phyloP scores from a whole-genome alignment of 2,113 vertebrate genomes.

The Corythornis cristatus region DNA sequence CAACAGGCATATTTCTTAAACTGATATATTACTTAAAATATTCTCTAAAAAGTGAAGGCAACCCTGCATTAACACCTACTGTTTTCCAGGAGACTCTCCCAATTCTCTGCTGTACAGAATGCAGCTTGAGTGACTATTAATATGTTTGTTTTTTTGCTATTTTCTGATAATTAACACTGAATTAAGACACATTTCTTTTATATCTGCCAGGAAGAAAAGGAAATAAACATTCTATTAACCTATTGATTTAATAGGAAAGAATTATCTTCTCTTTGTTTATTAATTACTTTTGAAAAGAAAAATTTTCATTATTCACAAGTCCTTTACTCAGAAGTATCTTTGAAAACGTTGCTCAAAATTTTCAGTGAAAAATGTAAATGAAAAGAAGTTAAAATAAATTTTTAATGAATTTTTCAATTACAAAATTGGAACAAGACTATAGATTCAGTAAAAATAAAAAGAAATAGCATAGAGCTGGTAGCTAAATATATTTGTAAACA shows the following conservation, averaged over 20 bases:
- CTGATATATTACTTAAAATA: not conserved
- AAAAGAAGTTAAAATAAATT: not conserved
- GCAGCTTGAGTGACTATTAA: not conserved
- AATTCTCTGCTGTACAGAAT: not conserved
- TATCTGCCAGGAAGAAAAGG: not conserved
- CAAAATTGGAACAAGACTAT: not conserved
- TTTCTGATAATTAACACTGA: not conserved
- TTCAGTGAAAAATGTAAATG: not conserved
- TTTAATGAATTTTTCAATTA: not conserved
- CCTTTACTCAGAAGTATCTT: not conserved
- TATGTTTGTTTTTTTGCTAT: not conserved
- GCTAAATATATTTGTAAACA: not conserved
- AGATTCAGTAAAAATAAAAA: not conserved
- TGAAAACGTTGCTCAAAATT: not conserved
- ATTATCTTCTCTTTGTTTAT: not conserved
- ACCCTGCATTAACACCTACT: not conserved
- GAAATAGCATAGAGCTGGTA: not conserved
- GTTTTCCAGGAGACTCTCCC: not conserved
- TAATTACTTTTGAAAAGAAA: conserved; percentile 11
- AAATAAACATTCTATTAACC: not conserved
- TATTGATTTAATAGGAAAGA: not conserved
- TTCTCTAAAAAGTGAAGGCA: not conserved
- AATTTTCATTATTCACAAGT: not conserved
- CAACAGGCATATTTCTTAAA: not conserved
- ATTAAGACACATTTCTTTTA: conserved; percentile 6